Evolutionary conservation across 2,113 vertebrate genomes (phyloP), one percentile per base, ranked within the genome.

Genomic region (Osmerus mordax): DNA sequence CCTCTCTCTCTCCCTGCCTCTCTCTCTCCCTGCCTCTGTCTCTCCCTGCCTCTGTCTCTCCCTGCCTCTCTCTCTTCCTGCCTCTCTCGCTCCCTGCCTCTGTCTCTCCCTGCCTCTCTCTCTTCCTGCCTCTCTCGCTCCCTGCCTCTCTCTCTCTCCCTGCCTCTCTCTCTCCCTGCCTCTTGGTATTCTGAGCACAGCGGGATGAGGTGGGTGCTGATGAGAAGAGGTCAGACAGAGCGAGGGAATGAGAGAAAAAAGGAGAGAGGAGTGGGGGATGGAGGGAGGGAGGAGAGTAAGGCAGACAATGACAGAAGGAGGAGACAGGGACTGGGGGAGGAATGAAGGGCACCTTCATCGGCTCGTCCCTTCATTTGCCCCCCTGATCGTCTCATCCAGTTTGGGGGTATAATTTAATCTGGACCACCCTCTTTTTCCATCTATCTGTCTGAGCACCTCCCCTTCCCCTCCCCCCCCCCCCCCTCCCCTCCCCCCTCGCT

Each of bases 341-440:
- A 61, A 23, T 62, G 60, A 62, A 62, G 60, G 60, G 23, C 23
- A 62, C 60, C 60, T 62, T 62, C 14, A 47, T 12, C 25, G 25
- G 25, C 58, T 60, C 58, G 13, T 62, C 25, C 60, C 60, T 28
- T 62, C 60, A 8, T 6, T 11, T 12, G 13, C 7, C 23, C 60
- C 23, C 16, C 21, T 8, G 0, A 29, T 14, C 25, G 60, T 16
- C 25, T 62, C 25, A 62, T 62, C 60, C 60, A 62, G 21, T 62
- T 62, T 62, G 60, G 60, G 60, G 60, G 60, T 62, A 13, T 62
- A 62, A 62, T 62, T 62, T 62, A 16, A 62, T 62, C 28, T 62
- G 25, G 4, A 15, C 4, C 21, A 5, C 60, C 60, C 54, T 47
- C 41, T 47, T 47, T 47, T 11, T 47, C 41, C 41, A 8, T 47